These are phyloP conservation scores for Adrianichthys oophorus DNA, from an alignment of 2,797 vertebrate species.

Conservation along the genomic window DNA sequence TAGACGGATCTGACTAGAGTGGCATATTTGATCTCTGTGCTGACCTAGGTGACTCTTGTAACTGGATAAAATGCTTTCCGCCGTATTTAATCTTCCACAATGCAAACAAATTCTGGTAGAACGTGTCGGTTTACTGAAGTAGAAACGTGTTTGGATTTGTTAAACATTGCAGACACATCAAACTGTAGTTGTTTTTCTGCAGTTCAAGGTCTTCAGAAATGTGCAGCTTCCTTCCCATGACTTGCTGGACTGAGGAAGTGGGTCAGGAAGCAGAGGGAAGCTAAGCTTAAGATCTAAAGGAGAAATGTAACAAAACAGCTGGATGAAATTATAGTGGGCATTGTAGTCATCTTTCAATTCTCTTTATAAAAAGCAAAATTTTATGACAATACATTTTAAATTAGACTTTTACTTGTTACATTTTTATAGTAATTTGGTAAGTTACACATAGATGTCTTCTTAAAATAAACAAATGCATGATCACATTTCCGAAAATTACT, in stretches of 20 bases:
- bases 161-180: slow-evolving; percentile 46
- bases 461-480: too few relatives aligned
- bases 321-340: slow-evolving; percentile 12
- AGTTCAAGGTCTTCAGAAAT: slow-evolving; percentile 32
- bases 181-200: slow-evolving; percentile 34
- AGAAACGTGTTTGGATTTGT: slow-evolving; percentile 63
- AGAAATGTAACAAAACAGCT: slow-evolving; percentile 39
- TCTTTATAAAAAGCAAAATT: slow-evolving; percentile 17
- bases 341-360: slow-evolving; percentile 15
- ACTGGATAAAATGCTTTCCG: slow-evolving; percentile 23
- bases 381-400: neutral
- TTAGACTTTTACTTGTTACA: too few relatives aligned
- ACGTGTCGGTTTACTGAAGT: slow-evolving; percentile 29
- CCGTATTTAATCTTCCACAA: neutral
- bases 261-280: slow-evolving; percentile 72
- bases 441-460: too few relatives aligned
- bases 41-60: slow-evolving; percentile 26
- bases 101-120: slow-evolving; percentile 36
- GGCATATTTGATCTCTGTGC: slow-evolving; percentile 28
- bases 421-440: too few relatives aligned
- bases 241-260: slow-evolving; percentile 65
- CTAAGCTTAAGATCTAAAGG: slow-evolving; percentile 57
- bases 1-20: slow-evolving; percentile 35
- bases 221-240: slow-evolving; percentile 34
- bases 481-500: too few relatives aligned